Conservation (phyloP, 2,113 vertebrate species). For the Scortum barcoo region DNA sequence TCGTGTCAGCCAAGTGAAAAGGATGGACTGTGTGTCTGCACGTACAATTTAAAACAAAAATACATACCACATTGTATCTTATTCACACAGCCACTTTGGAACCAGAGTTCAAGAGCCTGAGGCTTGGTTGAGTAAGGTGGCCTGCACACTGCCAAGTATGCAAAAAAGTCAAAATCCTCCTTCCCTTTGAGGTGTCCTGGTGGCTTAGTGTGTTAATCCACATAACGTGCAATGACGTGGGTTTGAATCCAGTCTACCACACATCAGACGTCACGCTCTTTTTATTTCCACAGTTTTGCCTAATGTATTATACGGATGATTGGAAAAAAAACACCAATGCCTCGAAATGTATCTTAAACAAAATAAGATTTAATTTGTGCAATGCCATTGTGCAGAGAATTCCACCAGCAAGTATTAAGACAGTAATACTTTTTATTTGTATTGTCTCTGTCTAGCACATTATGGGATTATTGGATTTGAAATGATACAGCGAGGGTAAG, state of each 20-base stretch:
- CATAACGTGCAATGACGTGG: background rate
- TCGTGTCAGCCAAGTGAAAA: background rate
- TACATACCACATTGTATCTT: background rate
- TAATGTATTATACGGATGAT: background rate
- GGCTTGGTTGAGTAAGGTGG: background rate
- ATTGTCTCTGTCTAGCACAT: background rate
- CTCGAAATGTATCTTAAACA: background rate
- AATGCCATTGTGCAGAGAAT: background rate
- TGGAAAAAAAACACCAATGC: background rate
- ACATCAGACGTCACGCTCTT: background rate
- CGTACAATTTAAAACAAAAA: background rate
- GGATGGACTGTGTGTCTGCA: background rate
- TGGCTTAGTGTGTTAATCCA: slow-evolving; percentile 2
- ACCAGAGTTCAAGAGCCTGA: background rate
- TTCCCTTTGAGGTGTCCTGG: background rate
- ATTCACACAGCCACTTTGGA: background rate
- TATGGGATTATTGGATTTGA: slow-evolving; percentile 28
- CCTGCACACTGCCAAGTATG: background rate
- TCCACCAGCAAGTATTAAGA: background rate
- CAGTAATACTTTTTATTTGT: background rate
- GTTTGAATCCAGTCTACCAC: background rate
- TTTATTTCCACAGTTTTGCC: background rate
- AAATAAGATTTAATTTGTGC: background rate
- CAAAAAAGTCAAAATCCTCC: background rate
- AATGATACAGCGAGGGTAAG: slow-evolving; percentile 9